Percentiles rank a stretch among this genome's conserved stretches.
Evolutionary conservation across 1,140 invertebrate genomes (phyloP).

Genomic region (Ganaspis sp.): DNA sequence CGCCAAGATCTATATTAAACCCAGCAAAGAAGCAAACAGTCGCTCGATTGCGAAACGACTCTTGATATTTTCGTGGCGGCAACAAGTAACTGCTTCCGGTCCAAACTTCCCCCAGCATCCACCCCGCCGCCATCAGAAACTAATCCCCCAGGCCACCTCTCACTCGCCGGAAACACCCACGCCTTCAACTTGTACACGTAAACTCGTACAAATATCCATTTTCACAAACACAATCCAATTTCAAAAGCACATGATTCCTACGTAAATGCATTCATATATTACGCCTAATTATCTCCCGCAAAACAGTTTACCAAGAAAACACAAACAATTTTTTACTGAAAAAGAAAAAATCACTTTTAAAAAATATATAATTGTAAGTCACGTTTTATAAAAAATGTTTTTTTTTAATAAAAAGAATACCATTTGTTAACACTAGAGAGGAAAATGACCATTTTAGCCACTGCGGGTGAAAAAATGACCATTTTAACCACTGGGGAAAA

Average conservation of each 20-base stretch:
- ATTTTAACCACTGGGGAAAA: no score
- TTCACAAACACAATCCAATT: background rate
- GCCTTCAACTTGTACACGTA: conserved; percentile 39
- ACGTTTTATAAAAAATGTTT: no score
- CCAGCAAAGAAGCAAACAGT: conserved; percentile 63
- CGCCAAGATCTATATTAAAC: conserved; percentile 71
- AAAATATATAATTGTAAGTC: no score
- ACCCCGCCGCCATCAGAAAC: conserved; percentile 36
- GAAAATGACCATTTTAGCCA: no score
- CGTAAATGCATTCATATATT: background rate
- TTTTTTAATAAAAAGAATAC: no score
- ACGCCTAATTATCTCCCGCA: background rate
- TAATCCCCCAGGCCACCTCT: conserved; percentile 34
- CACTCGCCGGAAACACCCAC: conserved; percentile 47
- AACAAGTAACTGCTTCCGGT: conserved; percentile 73
- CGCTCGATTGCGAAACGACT: conserved; percentile 68
- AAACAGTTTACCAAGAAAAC: background rate
- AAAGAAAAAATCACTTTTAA: no score
- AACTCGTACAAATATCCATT: background rate
- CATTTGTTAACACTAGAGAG: no score
- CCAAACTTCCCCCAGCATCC: conserved; percentile 46
- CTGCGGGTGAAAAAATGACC: no score
- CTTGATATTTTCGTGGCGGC: conserved; percentile 72
- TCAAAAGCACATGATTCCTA: background rate
- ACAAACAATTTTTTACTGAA: no score